Evolutionary conservation across 2,888 invertebrate species (phyloP).

Genomic region (Microdon myrmicae): DNA sequence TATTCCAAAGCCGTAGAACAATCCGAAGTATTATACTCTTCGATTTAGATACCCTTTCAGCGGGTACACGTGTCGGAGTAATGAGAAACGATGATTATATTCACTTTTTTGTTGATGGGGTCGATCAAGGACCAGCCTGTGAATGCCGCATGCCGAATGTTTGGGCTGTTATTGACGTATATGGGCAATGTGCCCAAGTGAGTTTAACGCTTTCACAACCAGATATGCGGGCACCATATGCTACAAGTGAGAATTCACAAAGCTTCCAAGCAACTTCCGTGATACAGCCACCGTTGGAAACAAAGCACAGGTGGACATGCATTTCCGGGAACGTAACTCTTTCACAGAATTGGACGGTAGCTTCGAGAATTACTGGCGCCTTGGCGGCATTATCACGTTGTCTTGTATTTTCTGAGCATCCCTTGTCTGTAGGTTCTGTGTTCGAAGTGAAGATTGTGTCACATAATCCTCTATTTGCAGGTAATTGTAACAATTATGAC

Average conservation of each 20-base stretch:
- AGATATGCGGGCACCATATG: conserved; percentile 64
- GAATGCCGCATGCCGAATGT: conserved; percentile 81
- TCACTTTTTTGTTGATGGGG: conserved; percentile 87
- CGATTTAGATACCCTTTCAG: conserved; percentile 83
- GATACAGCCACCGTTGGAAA: conserved; percentile 68
- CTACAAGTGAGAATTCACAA: conserved; percentile 69
- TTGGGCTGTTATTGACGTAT: conserved; percentile 94
- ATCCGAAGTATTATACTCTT: conserved; percentile 85
- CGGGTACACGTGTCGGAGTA: conserved; percentile 85
- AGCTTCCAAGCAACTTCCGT: conserved; percentile 71
- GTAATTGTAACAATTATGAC: conserved; percentile 55
- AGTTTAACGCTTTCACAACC: conserved; percentile 65
- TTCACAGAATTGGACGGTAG: conserved; percentile 66
- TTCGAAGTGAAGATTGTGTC: conserved; percentile 66
- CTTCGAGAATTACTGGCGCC: conserved; percentile 62
- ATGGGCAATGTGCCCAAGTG: conserved; percentile 94
- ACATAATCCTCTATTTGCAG: conserved; percentile 65
- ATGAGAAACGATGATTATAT: conserved; percentile 87
- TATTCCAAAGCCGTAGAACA: conserved; percentile 88
- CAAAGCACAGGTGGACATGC: conserved; percentile 66
- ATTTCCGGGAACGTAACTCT: conserved; percentile 65
- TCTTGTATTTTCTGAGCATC: conserved; percentile 66
- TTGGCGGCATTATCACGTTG: conserved; percentile 64
- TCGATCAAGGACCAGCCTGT: conserved; percentile 88
- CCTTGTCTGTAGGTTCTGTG: conserved; percentile 63